Base-by-base conservation (phyloP, 1,140 invertebrate genomes). In the Camponotus vicinus region DNA sequence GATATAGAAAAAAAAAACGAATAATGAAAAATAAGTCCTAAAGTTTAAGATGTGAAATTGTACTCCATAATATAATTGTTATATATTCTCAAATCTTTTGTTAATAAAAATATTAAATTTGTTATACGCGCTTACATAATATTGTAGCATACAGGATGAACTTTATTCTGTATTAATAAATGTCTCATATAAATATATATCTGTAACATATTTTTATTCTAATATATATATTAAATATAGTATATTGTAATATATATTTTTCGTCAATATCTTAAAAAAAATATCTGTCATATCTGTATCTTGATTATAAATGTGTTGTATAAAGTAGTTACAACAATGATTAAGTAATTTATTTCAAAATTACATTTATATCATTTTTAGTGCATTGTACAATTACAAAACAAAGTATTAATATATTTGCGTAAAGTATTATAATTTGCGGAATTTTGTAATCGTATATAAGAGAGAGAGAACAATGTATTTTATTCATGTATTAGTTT, bases 81-180 rank as follows among this genome's bases (percentile, higher is more conserved):
- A 73, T 18, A 52, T 75, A 61, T 75, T 75, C 32, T 49, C 55
- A 75, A 11, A 37, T 73, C 21, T 52, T 83, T 75, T 45, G 61
- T 61, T 75, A 52, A 75, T 73, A 83, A 34, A 83, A 73, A 75
- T 83, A 61, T 73, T 37, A 61, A 75, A 61, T 83, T 75, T 75
- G 69, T 83, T 75, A 70, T 21, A 63, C 45, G 37, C 13, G 49
- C n/a, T 32, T 61, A 83, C 79, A 42, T 83, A 75, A 75, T 45
- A 55, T 79, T 75, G 34, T 63, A 78, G 37, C 18, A 77, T 15
- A 21, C 52, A 78, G 21, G 15, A 85, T 63, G 64, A 73, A 34
- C 1, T 40, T 4, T 80, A 49, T 86, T 86, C 77, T 86, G 71
- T 49, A 85, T 67, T 59, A 80, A 79, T 85, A 79, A 80, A 85